phyloP scores from a whole-genome alignment of 2,113 vertebrate species.

The Cynocephalus volans region DNA sequence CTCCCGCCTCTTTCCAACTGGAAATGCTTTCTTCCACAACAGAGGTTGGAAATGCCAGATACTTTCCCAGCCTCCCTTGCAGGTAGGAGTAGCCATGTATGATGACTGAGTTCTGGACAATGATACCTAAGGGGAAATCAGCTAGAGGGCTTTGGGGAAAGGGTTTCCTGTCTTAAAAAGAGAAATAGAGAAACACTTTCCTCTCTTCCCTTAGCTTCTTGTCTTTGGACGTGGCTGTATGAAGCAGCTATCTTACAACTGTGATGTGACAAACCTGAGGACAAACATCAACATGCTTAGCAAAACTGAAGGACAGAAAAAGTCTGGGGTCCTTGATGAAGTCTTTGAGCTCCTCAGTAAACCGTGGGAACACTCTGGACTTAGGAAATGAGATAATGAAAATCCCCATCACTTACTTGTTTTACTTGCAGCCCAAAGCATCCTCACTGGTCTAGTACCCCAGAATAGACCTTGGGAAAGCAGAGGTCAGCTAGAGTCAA shows the following conservation, averaged over 20 bases:
- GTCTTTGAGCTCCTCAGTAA: background rate
- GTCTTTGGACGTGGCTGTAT: background rate
- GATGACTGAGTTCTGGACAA: background rate
- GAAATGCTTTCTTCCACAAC: background rate
- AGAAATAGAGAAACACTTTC: background rate
- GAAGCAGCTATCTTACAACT: background rate
- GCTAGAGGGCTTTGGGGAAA: background rate
- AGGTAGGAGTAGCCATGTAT: background rate
- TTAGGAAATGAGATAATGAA: background rate
- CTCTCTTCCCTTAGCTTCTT: background rate
- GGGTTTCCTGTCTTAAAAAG: background rate
- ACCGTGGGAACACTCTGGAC: background rate
- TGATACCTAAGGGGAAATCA: background rate
- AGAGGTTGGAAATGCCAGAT: background rate
- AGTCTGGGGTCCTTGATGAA: background rate
- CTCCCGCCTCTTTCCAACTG: background rate
- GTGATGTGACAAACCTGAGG: background rate
- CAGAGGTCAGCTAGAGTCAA: background rate
- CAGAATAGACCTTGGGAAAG: background rate
- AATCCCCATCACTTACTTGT: background rate
- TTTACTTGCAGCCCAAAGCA: background rate
- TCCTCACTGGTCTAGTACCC: background rate
- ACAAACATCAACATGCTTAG: background rate
- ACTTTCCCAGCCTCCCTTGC: background rate
- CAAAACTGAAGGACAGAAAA: background rate